phyloP scores from a whole-genome alignment of 1,140 invertebrate genomes.

The Aphaenogaster rudis region DNA sequence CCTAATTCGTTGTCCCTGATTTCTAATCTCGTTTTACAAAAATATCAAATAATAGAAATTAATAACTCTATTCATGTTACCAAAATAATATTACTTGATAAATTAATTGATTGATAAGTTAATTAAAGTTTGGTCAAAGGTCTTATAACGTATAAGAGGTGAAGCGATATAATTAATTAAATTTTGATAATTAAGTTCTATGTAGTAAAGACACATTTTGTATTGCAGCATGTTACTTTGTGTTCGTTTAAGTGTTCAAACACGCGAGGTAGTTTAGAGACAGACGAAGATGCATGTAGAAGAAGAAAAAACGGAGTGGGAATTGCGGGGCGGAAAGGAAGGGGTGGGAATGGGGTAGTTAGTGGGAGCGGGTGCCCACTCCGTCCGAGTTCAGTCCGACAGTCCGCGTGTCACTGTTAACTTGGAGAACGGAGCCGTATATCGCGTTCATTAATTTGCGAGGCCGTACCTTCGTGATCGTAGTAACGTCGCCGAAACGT shows the following conservation, averaged over 20 bases:
- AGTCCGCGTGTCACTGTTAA: conserved; percentile 81
- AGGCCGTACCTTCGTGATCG: not conserved
- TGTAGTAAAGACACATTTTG: not conserved
- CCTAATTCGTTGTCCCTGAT: not conserved
- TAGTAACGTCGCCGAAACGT: not conserved
- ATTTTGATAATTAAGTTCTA: conserved; percentile 10
- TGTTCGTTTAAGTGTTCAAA: not conserved
- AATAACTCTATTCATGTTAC: not conserved
- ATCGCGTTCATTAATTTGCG: not conserved
- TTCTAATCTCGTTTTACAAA: not conserved
- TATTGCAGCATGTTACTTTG: not conserved
- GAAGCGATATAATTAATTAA: not conserved
- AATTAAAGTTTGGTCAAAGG: not conserved
- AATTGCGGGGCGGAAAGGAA: not conserved
- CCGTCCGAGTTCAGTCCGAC: conserved; percentile 70
- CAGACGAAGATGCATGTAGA: not conserved
- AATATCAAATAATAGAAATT: not conserved
- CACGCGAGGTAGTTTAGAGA: not conserved
- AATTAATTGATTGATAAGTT: not conserved
- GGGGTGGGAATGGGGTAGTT: conserved; percentile 45
- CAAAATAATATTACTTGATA: not conserved
- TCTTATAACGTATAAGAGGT: not conserved
- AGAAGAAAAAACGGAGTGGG: conserved; percentile 22
- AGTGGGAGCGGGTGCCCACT: conserved; percentile 52
- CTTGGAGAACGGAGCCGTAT: conserved; percentile 67